These are phyloP conservation scores for Thryonomys swinderianus DNA, from an alignment of 2,113 vertebrate species.

Conservation along the genomic window DNA sequence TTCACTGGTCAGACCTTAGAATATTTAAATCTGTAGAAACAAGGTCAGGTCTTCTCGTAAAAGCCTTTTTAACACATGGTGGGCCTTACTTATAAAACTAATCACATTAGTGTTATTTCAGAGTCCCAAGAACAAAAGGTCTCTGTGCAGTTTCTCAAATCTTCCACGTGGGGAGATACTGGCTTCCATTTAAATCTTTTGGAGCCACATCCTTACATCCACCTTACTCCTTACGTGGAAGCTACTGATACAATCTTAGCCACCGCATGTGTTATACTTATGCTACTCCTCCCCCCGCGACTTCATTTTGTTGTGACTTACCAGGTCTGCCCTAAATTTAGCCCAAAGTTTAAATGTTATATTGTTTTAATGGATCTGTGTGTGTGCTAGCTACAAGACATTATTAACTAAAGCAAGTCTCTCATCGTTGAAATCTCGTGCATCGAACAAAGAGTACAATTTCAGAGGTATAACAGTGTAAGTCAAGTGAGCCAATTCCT, in stretches of 20 bases:
- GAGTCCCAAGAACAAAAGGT: neutral
- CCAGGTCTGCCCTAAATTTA: neutral
- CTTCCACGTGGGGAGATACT: neutral
- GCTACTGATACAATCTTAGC: fast-evolving
- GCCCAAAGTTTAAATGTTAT: neutral
- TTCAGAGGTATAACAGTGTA: neutral
- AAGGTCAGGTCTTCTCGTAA: neutral
- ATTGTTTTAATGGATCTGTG: neutral
- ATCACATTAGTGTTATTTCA: neutral
- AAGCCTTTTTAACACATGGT: neutral
- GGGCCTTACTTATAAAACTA: neutral
- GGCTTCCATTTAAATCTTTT: neutral
- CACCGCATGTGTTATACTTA: neutral
- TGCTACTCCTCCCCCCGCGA: neutral
- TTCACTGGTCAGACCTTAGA: neutral
- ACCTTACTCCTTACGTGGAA: neutral
- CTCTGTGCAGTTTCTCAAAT: neutral
- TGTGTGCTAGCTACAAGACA: neutral
- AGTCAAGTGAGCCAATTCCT: neutral
- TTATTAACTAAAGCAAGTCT: neutral
- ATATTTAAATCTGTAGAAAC: constrained; percentile 8
- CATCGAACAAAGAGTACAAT: neutral
- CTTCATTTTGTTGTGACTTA: neutral
- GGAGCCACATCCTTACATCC: neutral
- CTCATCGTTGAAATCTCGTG: neutral